A percentile compares a stretch with the other conserved stretches of the same genome.
Conservation (phyloP, 2,888 invertebrate genomes). For the Hybos culiciformis region DNA sequence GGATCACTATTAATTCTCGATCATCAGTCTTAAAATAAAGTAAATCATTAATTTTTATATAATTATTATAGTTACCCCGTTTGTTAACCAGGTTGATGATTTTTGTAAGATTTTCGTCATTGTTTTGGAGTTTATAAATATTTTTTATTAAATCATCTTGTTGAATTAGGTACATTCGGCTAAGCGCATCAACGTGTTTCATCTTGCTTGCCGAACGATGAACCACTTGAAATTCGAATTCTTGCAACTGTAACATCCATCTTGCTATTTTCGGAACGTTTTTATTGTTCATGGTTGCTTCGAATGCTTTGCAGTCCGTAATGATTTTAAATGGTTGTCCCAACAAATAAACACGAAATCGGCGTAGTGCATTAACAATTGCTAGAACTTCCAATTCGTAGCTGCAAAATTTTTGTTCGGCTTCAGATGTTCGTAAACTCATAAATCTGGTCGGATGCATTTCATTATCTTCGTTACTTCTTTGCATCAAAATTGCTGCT, state of each 20-base stretch:
- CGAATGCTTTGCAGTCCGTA: constrained; percentile 4
- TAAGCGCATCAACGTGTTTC: constrained; percentile 14
- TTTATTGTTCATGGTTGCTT: constrained; percentile 6
- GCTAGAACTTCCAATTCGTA: constrained; percentile 17
- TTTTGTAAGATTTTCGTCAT: background rate
- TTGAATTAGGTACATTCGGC: constrained; percentile 4
- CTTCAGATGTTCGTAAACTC: constrained; percentile 5
- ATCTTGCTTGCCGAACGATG: constrained; percentile 13
- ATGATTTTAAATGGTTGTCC: constrained; percentile 4
- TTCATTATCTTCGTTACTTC: background rate
- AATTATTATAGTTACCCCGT: background rate
- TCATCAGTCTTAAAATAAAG: background rate
- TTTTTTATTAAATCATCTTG: background rate
- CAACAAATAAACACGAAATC: constrained; percentile 2
- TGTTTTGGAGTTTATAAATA: background rate
- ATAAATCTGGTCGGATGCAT: background rate
- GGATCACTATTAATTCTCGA: constrained; percentile 8
- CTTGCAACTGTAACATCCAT: constrained; percentile 5
- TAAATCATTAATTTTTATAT: background rate
- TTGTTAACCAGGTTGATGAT: background rate
- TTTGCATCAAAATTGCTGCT: constrained; percentile 12
- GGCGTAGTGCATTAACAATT: constrained; percentile 1
- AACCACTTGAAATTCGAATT: constrained; percentile 12
- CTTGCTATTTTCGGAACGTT: constrained; percentile 4
- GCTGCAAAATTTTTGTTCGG: constrained; percentile 19